phyloP scores from a whole-genome alignment of 2,797 vertebrate genomes.

The Myotis planiceps region DNA sequence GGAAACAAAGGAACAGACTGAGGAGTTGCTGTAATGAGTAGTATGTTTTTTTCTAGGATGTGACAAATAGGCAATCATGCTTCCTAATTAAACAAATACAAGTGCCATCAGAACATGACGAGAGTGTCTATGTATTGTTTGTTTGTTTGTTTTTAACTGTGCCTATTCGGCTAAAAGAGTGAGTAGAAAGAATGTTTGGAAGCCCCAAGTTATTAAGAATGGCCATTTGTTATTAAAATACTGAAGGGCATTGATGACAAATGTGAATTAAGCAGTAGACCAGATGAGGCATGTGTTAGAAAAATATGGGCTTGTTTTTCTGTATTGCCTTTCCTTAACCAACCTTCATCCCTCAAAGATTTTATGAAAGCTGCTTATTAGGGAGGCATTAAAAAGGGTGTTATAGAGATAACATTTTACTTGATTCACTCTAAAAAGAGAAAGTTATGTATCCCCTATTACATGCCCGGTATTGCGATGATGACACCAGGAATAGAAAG shows the following conservation, averaged over 20 bases:
- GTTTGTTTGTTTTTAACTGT: background rate
- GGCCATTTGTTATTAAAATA: background rate
- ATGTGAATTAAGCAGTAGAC: background rate
- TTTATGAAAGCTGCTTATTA: background rate
- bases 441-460: background rate
- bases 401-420: background rate
- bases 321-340: background rate
- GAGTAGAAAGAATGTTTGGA: background rate
- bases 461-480: background rate
- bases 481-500: background rate
- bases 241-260: background rate
- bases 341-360: background rate
- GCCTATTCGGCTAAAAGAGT: background rate
- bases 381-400: background rate
- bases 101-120: background rate
- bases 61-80: background rate
- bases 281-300: background rate
- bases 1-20: background rate
- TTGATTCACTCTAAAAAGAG: background rate
- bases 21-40: background rate
- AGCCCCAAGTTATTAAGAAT: background rate
- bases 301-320: background rate
- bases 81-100: constrained; percentile 17
- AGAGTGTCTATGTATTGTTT: rapidly evolving
- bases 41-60: background rate